A percentile compares a stretch with the other conserved stretches of the same genome.
These are phyloP conservation scores for Anguilla anguilla DNA, from an alignment of 2,797 vertebrate genomes.

Conservation along the genomic window DNA sequence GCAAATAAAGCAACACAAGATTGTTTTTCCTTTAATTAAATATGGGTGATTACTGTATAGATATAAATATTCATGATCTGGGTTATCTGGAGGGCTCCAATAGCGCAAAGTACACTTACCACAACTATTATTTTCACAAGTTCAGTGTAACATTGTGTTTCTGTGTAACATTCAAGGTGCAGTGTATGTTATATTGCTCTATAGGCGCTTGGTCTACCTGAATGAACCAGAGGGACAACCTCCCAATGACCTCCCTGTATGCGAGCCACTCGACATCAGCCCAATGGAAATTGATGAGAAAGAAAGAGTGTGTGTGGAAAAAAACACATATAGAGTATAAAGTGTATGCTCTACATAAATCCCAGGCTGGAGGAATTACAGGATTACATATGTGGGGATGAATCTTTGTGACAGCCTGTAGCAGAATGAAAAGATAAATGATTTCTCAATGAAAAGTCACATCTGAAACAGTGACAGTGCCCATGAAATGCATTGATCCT, in stretches of 20 bases:
- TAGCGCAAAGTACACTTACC: not conserved
- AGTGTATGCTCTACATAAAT: constrained; percentile 3
- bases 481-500: constrained; percentile 3
- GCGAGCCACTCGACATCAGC: no score
- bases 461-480: not conserved
- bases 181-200: not conserved
- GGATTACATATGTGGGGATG: not conserved
- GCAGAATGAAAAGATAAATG: constrained; percentile 11
- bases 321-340: not conserved
- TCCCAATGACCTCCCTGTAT: no score
- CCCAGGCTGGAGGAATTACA: not conserved
- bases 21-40: not conserved
- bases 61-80: not conserved
- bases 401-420: constrained; percentile 2
- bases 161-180: not conserved
- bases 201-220: not conserved
- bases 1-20: not conserved
- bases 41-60: not conserved
- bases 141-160: not conserved
- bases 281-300: not conserved
- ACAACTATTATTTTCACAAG: not conserved
- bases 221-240: not conserved
- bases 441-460: not conserved
- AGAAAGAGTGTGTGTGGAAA: not conserved
- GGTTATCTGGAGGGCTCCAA: not conserved